Conservation (phyloP, 2,113 vertebrate genomes). For the Coreoperca whiteheadi region DNA sequence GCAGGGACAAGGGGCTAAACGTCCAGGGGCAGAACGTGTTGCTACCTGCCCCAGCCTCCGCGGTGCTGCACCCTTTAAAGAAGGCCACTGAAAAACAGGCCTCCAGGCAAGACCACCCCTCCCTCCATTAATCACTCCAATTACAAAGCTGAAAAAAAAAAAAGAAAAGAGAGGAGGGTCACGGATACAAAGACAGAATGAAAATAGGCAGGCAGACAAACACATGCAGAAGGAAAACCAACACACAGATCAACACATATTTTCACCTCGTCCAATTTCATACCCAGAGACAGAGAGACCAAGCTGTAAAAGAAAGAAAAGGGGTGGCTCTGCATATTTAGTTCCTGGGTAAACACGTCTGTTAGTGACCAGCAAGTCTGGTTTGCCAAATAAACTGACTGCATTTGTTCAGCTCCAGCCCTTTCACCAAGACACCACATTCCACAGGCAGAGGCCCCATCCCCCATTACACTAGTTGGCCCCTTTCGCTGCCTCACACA, state of each 20-base stretch:
- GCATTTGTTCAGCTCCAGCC: slow-evolving; percentile 80
- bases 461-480: slow-evolving; percentile 78
- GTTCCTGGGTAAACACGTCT: slow-evolving; percentile 73
- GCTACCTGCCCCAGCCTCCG: slow-evolving; percentile 71
- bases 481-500: slow-evolving; percentile 78
- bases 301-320: slow-evolving; percentile 34
- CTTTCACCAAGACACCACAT: slow-evolving; percentile 84
- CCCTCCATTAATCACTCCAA: slow-evolving; percentile 84
- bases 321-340: slow-evolving; percentile 60
- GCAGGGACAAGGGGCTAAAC: slow-evolving; percentile 67
- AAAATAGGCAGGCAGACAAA: slow-evolving; percentile 39
- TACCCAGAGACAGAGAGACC: slow-evolving; percentile 9
- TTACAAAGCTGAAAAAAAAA: slow-evolving; percentile 78
- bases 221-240: neutral
- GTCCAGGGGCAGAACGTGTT: slow-evolving; percentile 76
- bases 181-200: slow-evolving; percentile 38
- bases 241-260: slow-evolving; percentile 11
- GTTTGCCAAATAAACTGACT: slow-evolving; percentile 81
- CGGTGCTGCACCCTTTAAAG: slow-evolving; percentile 66
- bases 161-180: slow-evolving; percentile 24
- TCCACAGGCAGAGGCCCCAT: slow-evolving; percentile 79
- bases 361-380: slow-evolving; percentile 72
- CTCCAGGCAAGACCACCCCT: slow-evolving; percentile 78
- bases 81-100: slow-evolving; percentile 75
- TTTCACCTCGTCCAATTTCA: slow-evolving; percentile 12